Conservation (phyloP, 2,113 vertebrate genomes). For the Platichthys flesus region DNA sequence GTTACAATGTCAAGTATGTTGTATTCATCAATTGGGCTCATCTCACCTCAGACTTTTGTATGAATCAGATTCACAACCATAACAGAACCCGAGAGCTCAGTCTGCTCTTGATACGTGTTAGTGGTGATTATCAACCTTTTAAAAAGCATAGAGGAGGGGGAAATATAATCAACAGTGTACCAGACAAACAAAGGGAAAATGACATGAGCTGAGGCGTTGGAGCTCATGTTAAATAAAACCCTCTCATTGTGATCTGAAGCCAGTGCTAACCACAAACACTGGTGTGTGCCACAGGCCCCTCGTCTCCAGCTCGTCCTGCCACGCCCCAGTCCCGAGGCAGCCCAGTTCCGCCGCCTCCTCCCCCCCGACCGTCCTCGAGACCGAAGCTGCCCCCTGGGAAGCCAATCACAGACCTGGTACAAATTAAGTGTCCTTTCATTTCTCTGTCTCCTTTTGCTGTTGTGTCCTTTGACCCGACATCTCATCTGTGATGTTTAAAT, state of each 20-base stretch:
- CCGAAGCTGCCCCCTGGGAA: constrained; percentile 95
- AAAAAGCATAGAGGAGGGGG: no score
- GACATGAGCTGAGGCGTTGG: background rate
- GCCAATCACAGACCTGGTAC: constrained; percentile 90
- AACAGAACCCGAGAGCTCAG: no score
- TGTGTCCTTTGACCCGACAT: background rate
- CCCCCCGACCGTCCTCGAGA: constrained; percentile 88
- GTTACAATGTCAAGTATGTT: no score
- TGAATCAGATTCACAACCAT: no score
- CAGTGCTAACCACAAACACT: constrained; percentile 37
- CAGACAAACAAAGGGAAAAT: background rate
- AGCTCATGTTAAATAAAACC: constrained; percentile 9
- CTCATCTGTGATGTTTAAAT: background rate
- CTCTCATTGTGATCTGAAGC: constrained; percentile 32
- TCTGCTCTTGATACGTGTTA: no score
- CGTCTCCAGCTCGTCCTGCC: constrained; percentile 90
- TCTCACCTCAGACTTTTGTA: no score
- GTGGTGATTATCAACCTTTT: no score
- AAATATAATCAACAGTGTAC: no score
- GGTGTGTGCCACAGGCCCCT: constrained; percentile 84
- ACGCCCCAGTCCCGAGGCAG: constrained; percentile 88
- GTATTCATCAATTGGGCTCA: no score
- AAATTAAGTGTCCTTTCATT: constrained; percentile 19
- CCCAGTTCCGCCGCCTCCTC: constrained; percentile 89
- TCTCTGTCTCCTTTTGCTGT: background rate